Conservation (phyloP, 2,113 vertebrate genomes). For the Andinoacara biseriatus region DNA sequence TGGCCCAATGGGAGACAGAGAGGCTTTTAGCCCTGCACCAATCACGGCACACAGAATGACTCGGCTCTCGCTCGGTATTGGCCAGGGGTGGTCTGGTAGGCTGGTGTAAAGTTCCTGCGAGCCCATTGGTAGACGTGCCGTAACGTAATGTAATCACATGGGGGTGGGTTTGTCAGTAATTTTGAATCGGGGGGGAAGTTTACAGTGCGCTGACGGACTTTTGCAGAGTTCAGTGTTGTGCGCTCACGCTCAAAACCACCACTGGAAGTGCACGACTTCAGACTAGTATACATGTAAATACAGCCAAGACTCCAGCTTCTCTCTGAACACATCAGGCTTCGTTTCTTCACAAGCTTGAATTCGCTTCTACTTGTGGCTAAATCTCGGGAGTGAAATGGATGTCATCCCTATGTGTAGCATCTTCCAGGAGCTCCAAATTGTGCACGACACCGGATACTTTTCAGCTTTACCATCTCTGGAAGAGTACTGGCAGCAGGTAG, state of each 20-base stretch:
- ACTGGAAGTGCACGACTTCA: slow-evolving; percentile 52
- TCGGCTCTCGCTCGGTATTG: slow-evolving; percentile 79
- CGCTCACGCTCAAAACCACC: slow-evolving; percentile 76
- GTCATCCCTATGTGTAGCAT: slow-evolving; percentile 99
- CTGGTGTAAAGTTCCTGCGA: slow-evolving; percentile 54
- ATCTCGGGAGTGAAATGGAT: slow-evolving; percentile 85
- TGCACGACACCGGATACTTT: slow-evolving; percentile 98
- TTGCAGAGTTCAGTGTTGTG: slow-evolving; percentile 87
- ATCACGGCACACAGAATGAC: slow-evolving; percentile 68
- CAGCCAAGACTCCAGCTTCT: slow-evolving; percentile 22
- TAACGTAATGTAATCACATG: slow-evolving; percentile 80
- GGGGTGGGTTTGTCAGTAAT: slow-evolving; percentile 80
- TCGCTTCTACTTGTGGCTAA: slow-evolving; percentile 46
- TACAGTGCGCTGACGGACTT: slow-evolving; percentile 84
- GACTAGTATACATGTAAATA: slow-evolving; percentile 49
- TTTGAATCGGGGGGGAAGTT: slow-evolving; percentile 94
- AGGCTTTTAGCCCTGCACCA: slow-evolving; percentile 75
- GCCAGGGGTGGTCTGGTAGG: slow-evolving; percentile 76
- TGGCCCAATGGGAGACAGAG: slow-evolving; percentile 75
- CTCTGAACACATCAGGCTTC: slow-evolving; percentile 12
- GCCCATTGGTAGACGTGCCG: slow-evolving; percentile 78
- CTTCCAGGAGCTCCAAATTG: slow-evolving; percentile 98
- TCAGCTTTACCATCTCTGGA: slow-evolving; percentile 97
- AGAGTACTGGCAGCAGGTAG: slow-evolving; percentile 99
- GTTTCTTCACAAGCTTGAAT: slow-evolving; percentile 17